Evolutionary conservation across 2,797 vertebrate species (phyloP), one percentile per base, ranked within the genome.

Genomic region (Mus caroli): DNA sequence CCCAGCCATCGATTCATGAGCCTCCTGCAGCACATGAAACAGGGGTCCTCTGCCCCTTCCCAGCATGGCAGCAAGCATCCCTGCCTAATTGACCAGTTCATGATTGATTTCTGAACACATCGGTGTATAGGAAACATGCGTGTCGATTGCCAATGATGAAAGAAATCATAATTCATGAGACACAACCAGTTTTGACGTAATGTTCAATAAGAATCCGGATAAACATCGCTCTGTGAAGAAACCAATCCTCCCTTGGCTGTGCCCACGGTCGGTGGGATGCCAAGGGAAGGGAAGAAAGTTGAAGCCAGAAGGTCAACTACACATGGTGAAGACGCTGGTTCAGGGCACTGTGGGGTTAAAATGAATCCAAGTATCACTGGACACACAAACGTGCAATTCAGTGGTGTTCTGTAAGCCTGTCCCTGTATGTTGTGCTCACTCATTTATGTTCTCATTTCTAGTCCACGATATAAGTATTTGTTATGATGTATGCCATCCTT

Each of bases 191-290:
- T 67, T 76, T 84, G 56, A 92, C 22, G 85, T 77, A 34, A 28
- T 0, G 1, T 92, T 52, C 14, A 50, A 19, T 15, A n/a, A 69
- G 46, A 52, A 86, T 62, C 15, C 20, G 69, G 76, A 50, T 75
- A 56, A 34, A 37, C 17, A 20, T 79, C 62, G 54, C 86, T 75
- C 75, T 90, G 67, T 31, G 26, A 93, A 83, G 56, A 95, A 90
- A 46, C 5, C 3, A 37, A 11, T 54, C 6, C 1, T 88, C 76
- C 2, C 62, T 31, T 19, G 34, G 50, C 20, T 43, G 58, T 24
- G 54, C 82, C 89, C 79, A 56, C 1, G 10, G 31, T 82, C 71
- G 58, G 31, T 83, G 43, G 31, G 50, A 88, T 88, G 46, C 88
- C 71, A 92, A 80, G 3, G 37, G 76, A 43, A 94, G 31, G 67